Evolutionary conservation across 2,888 invertebrate genomes (phyloP), one percentile per base, ranked within the genome.

Genomic region (Euclidia mi): DNA sequence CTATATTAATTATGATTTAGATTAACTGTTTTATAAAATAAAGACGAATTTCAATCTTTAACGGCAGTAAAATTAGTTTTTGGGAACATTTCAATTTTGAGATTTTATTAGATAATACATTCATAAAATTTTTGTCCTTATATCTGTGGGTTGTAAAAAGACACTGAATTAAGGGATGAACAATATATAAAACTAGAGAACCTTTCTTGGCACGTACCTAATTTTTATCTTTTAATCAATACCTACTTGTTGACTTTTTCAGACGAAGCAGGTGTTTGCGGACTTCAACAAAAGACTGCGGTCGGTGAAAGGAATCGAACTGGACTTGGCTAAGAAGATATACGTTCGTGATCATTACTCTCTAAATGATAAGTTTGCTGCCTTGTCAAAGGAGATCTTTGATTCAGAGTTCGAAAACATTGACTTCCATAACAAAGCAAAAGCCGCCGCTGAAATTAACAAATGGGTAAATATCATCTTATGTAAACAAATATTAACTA

Each of bases 271-370:
- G 48, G 87, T 85, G 0, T 91, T 92, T 66, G 38, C 76, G 0
- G 53, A 66, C 1, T 51, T 82, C 2, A 84, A 79, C 57, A 46
- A 60, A 2, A 74, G 73, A 56, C 55, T 91, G 7, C 70, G 78
- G 31, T 64, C 81, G 0, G 63, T 92, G 1, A 79, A 91, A 55
- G 94, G 95, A 29, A 95, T 96, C 3, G 94, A 95, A 2, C 81
- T 97, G 0, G 95, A 92, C 41, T 89, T 96, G 49, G 97, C 97
- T 0, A 98, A 96, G 78, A 96, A 96, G 71, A 81, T 98, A 0
- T 98, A 95, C 79, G 80, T 97, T 0, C 95, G 95, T 48, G 41
- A 91, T 0, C 82, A 88, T 1, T 89, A 92, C 10, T 63, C 84
- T 31, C 60, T 97, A 2, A 95, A 95, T 37, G 76, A 92, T 0